Evolutionary conservation across 2,113 vertebrate genomes (phyloP).

Genomic region (Megaceryle torquata): DNA sequence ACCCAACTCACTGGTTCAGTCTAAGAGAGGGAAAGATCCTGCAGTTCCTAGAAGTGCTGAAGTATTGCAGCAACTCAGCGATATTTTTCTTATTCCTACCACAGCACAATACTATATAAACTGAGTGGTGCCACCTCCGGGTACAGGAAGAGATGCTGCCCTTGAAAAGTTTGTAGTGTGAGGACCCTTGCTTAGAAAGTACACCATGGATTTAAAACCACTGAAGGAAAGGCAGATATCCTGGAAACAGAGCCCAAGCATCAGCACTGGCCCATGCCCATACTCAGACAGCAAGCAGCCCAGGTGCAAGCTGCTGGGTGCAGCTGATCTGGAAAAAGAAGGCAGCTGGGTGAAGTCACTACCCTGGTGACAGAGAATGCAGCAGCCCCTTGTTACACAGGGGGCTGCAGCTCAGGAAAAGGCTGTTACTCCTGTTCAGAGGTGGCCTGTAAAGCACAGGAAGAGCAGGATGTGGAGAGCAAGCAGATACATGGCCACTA

Average conservation of each 20-base stretch:
- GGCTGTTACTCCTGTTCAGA: conserved; percentile 63
- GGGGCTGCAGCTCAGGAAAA: neutral
- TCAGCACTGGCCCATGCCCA: neutral
- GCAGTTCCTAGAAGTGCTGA: neutral
- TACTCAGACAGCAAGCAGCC: neutral
- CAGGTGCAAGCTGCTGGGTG: neutral
- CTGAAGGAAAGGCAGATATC: neutral
- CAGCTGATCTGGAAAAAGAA: neutral
- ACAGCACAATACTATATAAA: neutral
- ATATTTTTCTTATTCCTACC: neutral
- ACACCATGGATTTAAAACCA: neutral
- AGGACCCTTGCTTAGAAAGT: neutral
- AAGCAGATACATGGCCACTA: conserved; percentile 82
- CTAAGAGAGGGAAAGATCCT: neutral
- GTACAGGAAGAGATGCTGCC: neutral
- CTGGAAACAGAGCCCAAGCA: neutral
- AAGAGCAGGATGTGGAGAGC: conserved; percentile 86
- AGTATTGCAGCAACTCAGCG: neutral
- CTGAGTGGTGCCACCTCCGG: neutral
- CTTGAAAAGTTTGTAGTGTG: neutral
- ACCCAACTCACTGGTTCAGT: neutral
- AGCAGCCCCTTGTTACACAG: neutral
- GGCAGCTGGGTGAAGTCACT: neutral
- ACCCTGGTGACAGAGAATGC: neutral
- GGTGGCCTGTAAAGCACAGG: conserved; percentile 87